Evolutionary conservation across 1,140 invertebrate genomes (phyloP).

Genomic region (Charaxes varanes): DNA sequence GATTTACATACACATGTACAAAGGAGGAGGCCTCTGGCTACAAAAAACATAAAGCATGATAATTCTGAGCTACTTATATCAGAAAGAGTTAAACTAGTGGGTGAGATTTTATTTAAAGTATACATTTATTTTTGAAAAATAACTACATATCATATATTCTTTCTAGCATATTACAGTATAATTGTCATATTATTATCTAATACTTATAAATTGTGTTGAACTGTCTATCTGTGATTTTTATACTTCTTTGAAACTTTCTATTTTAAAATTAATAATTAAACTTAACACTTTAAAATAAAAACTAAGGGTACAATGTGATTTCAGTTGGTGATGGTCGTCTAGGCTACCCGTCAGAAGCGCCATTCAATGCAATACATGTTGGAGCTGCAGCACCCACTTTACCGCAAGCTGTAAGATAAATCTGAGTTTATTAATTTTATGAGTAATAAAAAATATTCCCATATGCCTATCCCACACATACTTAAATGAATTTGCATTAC

Average conservation of each 20-base stretch:
- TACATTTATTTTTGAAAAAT: too few species aligned
- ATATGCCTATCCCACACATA: too few species aligned
- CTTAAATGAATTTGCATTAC: too few species aligned
- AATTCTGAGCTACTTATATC: constrained; percentile 80
- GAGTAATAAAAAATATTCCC: too few species aligned
- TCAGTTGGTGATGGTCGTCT: constrained; percentile 88
- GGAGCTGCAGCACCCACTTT: constrained; percentile 90
- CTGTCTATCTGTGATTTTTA: too few species aligned
- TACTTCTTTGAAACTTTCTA: background rate
- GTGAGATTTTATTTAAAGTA: constrained; percentile 71
- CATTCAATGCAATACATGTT: constrained; percentile 95
- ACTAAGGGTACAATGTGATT: constrained; percentile 23
- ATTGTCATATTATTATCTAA: too few species aligned
- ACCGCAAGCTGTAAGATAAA: constrained; percentile 83
- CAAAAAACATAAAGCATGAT: constrained; percentile 86
- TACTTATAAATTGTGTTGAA: too few species aligned
- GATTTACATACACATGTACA: too few species aligned
- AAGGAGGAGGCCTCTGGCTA: too few species aligned
- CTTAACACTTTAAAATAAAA: background rate
- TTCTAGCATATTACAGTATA: too few species aligned
- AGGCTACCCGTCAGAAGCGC: constrained; percentile 82
- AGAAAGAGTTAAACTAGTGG: constrained; percentile 81
- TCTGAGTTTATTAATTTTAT: too few species aligned
- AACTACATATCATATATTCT: too few species aligned
- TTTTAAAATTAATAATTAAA: background rate